A percentile compares a stretch with the other conserved stretches of the same genome.
Evolutionary conservation across 2,888 invertebrate species (phyloP).

Genomic region (Epinotia demarniana): DNA sequence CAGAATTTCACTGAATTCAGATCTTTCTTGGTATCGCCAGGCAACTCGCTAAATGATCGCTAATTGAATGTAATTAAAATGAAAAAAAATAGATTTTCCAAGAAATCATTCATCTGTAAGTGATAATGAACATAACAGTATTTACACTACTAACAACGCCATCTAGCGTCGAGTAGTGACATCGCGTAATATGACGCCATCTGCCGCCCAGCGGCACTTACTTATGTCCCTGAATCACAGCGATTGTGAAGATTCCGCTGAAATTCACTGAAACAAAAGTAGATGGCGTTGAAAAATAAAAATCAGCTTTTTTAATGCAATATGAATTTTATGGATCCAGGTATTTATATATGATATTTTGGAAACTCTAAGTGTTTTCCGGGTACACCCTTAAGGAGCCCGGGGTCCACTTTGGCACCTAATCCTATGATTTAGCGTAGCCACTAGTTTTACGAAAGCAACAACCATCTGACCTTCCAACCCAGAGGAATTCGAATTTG

Average conservation of each 20-base stretch:
- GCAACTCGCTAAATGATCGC: no score
- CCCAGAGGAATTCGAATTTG: no score
- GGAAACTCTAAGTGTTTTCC: not conserved
- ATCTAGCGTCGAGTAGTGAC: slow-evolving; percentile 47
- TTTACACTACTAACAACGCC: slow-evolving; percentile 20
- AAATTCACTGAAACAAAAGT: not conserved
- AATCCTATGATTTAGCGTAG: no score
- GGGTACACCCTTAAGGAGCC: no score
- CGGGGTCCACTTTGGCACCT: no score
- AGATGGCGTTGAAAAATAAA: slow-evolving; percentile 18
- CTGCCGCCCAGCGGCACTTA: slow-evolving; percentile 34
- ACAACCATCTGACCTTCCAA: no score
- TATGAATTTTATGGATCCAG: not conserved
- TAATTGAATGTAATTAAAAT: no score
- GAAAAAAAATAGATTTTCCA: not conserved
- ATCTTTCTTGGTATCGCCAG: no score
- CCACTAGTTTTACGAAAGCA: no score
- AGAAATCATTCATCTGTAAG: not conserved
- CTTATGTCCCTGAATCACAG: slow-evolving; percentile 11
- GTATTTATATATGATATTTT: not conserved
- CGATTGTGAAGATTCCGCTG: not conserved
- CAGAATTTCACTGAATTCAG: no score
- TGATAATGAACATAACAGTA: not conserved
- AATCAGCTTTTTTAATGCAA: not conserved
- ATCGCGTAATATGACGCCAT: slow-evolving; percentile 19